These are phyloP conservation scores for Phrynosoma platyrhinos DNA, from an alignment of 2,113 vertebrate genomes.

Conservation along the genomic window DNA sequence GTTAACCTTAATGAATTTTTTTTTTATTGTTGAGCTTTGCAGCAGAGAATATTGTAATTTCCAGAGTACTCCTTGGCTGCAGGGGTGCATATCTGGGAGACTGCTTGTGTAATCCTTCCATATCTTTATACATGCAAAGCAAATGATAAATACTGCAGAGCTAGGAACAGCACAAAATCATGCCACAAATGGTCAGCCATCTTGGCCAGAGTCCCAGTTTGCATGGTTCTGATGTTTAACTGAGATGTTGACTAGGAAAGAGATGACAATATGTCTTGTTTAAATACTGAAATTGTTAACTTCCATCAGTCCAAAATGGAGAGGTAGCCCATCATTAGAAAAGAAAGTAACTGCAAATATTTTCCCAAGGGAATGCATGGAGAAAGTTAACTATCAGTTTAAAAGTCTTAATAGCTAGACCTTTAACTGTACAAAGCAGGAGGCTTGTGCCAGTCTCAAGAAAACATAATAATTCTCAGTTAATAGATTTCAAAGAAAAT, in stretches of 20 bases:
- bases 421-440: neutral
- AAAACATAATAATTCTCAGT: neutral
- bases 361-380: slow-evolving; percentile 7
- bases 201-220: too few species aligned
- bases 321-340: neutral
- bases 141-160: too few species aligned
- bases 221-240: neutral
- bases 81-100: too few species aligned
- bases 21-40: too few species aligned
- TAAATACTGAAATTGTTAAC: neutral
- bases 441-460: too few species aligned
- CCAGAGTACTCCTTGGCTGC: too few species aligned
- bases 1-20: too few species aligned
- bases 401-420: neutral
- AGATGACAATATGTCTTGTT: neutral
- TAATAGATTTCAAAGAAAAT: neutral
- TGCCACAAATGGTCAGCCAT: too few species aligned
- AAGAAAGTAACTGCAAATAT: neutral
- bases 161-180: too few species aligned
- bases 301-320: neutral
- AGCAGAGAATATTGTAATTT: too few species aligned
- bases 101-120: too few species aligned
- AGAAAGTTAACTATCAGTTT: slow-evolving; percentile 30
- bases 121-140: too few species aligned
- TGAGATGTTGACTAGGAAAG: neutral